Evolutionary conservation across 2,797 vertebrate species (phyloP).

Genomic region (Florisuga fusca): DNA sequence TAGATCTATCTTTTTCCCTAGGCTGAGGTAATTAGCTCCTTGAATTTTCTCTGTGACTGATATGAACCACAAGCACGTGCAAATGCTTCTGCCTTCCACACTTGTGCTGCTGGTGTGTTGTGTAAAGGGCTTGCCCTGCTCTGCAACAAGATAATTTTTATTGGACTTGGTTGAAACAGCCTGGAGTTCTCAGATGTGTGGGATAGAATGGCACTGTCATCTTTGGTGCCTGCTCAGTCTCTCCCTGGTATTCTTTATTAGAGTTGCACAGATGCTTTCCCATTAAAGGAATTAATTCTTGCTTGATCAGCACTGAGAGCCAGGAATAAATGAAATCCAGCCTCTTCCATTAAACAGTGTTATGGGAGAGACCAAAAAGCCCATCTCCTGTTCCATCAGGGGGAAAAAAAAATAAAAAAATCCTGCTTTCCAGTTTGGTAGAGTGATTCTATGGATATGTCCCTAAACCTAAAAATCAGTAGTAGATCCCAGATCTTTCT

Average conservation of each 20-base stretch:
- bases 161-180: not conserved
- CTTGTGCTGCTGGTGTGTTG: not conserved
- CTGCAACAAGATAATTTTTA: not conserved
- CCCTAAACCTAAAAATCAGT: not conserved
- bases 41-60: not conserved
- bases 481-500: not conserved
- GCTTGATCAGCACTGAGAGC: not conserved
- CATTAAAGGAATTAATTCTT: slow-evolving; percentile 32
- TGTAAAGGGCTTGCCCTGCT: not conserved
- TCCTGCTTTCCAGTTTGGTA: not conserved
- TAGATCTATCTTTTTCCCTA: not conserved
- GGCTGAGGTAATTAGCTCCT: not conserved
- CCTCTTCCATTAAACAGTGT: not conserved
- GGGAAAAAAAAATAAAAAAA: not conserved
- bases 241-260: slow-evolving; percentile 14
- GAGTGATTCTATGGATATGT: not conserved
- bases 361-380: not conserved
- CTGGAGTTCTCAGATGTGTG: not conserved
- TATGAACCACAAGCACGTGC: not conserved
- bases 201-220: not conserved
- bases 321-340: slow-evolving; percentile 32
- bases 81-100: not conserved
- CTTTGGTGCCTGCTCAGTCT: not conserved
- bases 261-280: not conserved
- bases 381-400: not conserved